Conservation (phyloP, 2,113 vertebrate genomes). For the Hippocampus zosterae region DNA sequence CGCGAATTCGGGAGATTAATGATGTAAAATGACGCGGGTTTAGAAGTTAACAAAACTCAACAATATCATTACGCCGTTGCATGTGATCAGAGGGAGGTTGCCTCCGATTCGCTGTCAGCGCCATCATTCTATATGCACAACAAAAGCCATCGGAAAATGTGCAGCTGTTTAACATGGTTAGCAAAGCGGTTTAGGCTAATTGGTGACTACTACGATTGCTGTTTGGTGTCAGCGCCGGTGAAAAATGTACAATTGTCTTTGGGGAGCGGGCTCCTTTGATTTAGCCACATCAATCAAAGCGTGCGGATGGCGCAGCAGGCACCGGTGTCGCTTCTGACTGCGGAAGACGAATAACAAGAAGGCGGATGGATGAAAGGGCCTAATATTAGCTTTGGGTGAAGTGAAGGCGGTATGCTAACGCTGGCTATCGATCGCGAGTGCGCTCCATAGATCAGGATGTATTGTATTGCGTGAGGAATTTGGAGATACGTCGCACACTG, state of each 20-base stretch:
- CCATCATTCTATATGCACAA: background rate
- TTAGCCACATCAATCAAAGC: conserved; percentile 1
- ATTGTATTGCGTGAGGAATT: background rate
- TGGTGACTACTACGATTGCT: background rate
- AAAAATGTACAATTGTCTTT: background rate
- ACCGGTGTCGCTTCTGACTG: background rate
- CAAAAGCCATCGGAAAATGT: background rate
- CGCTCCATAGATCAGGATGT: too few species aligned
- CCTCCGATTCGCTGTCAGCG: conserved; percentile 20
- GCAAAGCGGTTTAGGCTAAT: background rate
- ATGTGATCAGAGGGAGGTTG: conserved; percentile 47
- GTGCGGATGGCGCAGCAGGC: background rate
- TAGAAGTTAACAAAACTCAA: conserved; percentile 63
- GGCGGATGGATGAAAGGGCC: background rate
- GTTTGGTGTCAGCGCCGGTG: background rate
- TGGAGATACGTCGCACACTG: background rate
- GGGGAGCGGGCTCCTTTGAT: background rate
- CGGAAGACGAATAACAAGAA: background rate
- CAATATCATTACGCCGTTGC: conserved; percentile 45
- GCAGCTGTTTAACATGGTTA: background rate
- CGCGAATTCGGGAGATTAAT: conserved; percentile 61
- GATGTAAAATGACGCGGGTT: conserved; percentile 64
- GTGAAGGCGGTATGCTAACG: background rate
- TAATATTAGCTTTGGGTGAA: background rate
- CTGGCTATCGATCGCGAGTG: background rate